Evolutionary conservation across 2,888 invertebrate species (phyloP), one percentile per base, ranked within the genome.

Genomic region (Galerucella calmariensis): DNA sequence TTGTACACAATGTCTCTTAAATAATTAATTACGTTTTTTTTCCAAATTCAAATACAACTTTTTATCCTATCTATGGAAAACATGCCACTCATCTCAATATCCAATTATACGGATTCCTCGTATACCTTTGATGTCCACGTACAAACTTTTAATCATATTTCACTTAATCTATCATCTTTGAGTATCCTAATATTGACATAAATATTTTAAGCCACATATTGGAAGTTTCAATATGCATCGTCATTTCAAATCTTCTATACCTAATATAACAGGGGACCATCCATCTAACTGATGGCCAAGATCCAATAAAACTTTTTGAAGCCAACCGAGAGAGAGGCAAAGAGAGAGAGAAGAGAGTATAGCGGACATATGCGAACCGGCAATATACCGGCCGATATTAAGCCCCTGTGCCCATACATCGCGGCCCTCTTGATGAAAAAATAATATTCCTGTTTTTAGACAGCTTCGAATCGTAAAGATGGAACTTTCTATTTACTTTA

Each of bases 351-450:
- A 56, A 44, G 16, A 56, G 56, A 53, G 24, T 46, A 20, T 20
- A 48, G 14, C 41, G 66, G 72, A 72, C 72, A 72, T 67, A 72
- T 72, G 72, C 59, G 72, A 72, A 67, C 66, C 59, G 72, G 71
- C 71, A 71, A 71, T 71, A 71, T 71, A 71, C 71, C 71, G 72
- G 72, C 72, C 66, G 35, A 72, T 72, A 72, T 72, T 72, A 72
- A 72, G 65, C 73, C 68, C 65, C 83, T 81, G 79, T 81, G 82
- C 82, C 83, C 83, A 82, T 83, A 81, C 53, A 67, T 80, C 78
- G 80, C 77, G 77, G 77, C 70, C 79, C 77, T 80, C 80, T 81
- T 83, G 84, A 84, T 84, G 84, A 85, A 85, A 84, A 84, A 85
- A 85, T 84, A 84, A 85, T 85, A 84, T 82, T 83, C 82, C 79